Conservation (phyloP, 2,888 invertebrate genomes). For the Leptinotarsa peninsularis region DNA sequence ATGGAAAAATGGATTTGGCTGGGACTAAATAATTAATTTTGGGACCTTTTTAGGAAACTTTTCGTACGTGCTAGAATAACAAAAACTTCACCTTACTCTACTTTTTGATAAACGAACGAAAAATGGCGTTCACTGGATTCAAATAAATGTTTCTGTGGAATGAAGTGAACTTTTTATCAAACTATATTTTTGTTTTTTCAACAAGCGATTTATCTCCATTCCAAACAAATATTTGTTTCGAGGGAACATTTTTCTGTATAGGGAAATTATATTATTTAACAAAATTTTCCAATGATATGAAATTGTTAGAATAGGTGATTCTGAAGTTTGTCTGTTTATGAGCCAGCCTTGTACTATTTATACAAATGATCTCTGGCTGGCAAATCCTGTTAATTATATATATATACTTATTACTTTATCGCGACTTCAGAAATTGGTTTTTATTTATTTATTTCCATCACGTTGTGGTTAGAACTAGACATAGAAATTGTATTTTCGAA, state of each 20-base stretch:
- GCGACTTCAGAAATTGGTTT: constrained; percentile 43
- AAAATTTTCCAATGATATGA: constrained; percentile 39
- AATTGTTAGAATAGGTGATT: constrained; percentile 43
- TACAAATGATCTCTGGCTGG: constrained; percentile 46
- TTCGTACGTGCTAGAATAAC: no score
- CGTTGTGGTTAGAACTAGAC: constrained; percentile 42
- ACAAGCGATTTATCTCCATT: background rate
- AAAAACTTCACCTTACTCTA: background rate
- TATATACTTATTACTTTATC: constrained; percentile 41
- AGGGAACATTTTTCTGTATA: constrained; percentile 1
- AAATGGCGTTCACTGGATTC: background rate
- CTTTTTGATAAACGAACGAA: background rate
- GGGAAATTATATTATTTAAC: constrained; percentile 29
- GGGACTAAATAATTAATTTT: no score
- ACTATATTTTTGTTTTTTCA: background rate
- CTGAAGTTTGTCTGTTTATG: constrained; percentile 34
- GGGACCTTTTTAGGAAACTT: no score
- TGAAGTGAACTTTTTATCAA: background rate
- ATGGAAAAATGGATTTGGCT: no score
- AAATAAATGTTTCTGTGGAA: background rate
- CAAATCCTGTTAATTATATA: constrained; percentile 44
- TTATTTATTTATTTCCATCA: constrained; percentile 53
- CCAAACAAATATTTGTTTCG: background rate
- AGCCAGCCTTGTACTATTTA: constrained; percentile 42
- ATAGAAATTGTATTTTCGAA: constrained; percentile 49